A percentile compares a stretch with the other conserved stretches of the same genome.
Evolutionary conservation across 2,113 vertebrate species (phyloP).

Genomic region (Thomomys bottae): DNA sequence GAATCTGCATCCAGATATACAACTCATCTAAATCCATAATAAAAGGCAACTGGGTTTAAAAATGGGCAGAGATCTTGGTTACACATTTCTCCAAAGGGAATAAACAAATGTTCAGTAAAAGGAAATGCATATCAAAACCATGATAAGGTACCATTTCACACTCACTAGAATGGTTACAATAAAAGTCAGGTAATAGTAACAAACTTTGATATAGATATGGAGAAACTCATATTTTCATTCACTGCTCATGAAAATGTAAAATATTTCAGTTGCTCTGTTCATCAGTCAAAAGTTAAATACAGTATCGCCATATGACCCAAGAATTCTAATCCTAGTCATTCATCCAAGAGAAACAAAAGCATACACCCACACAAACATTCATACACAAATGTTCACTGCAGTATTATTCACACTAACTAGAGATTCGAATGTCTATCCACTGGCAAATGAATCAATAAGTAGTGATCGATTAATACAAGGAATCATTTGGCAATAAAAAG

Average conservation of each 20-base stretch:
- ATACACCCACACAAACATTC: background rate
- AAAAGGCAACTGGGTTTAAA: background rate
- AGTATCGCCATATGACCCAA: background rate
- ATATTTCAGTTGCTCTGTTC: background rate
- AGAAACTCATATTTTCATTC: background rate
- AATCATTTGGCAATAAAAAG: background rate
- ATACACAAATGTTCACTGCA: background rate
- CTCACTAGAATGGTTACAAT: background rate
- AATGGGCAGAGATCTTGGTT: background rate
- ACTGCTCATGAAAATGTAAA: background rate
- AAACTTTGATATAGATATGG: background rate
- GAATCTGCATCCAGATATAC: background rate
- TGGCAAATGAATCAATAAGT: background rate
- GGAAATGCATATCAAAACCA: background rate
- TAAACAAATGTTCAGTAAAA: background rate
- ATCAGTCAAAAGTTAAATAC: background rate
- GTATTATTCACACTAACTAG: background rate
- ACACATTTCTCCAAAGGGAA: background rate
- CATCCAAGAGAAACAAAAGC: background rate
- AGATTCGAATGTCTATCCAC: background rate
- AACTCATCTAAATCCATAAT: background rate
- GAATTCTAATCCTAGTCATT: background rate
- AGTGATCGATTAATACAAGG: background rate
- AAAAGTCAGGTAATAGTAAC: too few species aligned
- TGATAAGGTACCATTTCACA: background rate